These are phyloP conservation scores for Silvanus unidentatus DNA, from an alignment of 2,888 invertebrate genomes.

Conservation along the genomic window DNA sequence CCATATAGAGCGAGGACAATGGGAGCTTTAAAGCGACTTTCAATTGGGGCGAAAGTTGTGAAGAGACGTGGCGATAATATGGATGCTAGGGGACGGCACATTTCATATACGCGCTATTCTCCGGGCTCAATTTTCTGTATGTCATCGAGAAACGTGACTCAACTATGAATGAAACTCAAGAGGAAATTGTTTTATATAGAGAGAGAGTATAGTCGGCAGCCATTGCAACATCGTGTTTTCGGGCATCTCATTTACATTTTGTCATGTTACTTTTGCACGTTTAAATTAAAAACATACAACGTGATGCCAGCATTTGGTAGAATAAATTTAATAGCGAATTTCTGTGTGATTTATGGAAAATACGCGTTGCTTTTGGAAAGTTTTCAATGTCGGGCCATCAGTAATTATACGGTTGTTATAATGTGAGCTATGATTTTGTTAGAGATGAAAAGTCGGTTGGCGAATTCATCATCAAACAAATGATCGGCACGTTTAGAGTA, in stretches of 20 bases:
- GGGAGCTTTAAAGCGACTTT: conserved; percentile 21
- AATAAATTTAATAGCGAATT: too few species aligned
- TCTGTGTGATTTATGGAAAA: too few species aligned
- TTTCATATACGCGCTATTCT: conserved; percentile 40
- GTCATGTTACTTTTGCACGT: too few species aligned
- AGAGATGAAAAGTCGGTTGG: conserved; percentile 7
- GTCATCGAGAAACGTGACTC: conserved; percentile 46
- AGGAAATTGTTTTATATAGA: conserved; percentile 44
- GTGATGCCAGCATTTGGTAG: too few species aligned
- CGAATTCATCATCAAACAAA: conserved; percentile 41
- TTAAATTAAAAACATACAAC: too few species aligned
- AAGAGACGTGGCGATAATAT: not conserved
- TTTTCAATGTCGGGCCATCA: too few species aligned
- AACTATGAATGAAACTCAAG: conserved; percentile 39
- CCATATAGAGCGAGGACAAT: conserved; percentile 23
- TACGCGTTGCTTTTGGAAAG: too few species aligned
- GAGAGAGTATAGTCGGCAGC: conserved; percentile 33
- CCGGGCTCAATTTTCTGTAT: conserved; percentile 43
- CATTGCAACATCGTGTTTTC: too few species aligned
- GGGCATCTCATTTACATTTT: conserved; percentile 33
- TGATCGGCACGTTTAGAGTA: conserved; percentile 41
- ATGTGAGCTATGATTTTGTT: not conserved
- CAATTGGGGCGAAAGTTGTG: conserved; percentile 24
- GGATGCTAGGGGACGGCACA: conserved; percentile 30
- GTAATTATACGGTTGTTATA: conserved; percentile 1